These are phyloP conservation scores for Oreochromis grahami DNA, from an alignment of 2,797 vertebrate species.

Conservation along the genomic window DNA sequence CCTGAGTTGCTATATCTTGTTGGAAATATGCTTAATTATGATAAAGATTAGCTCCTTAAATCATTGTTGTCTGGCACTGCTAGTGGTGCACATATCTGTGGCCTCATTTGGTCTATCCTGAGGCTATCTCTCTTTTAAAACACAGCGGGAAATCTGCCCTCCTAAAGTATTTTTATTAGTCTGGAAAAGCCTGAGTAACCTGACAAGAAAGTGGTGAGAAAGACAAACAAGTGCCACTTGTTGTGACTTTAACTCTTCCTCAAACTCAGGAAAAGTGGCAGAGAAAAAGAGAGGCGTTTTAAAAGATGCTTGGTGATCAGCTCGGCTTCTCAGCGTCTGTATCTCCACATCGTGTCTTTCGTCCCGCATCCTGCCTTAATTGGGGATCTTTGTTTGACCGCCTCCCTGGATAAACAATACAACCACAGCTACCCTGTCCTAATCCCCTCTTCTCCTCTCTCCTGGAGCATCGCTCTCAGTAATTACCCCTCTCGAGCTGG, in stretches of 20 bases:
- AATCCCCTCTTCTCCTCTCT: constrained; percentile 53
- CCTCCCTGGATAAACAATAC: constrained; percentile 75
- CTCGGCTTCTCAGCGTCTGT: not conserved
- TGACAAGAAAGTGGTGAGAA: constrained; percentile 9
- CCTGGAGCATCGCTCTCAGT: constrained; percentile 68
- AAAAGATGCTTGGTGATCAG: not conserved
- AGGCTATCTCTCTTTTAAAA: constrained; percentile 30
- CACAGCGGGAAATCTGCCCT: constrained; percentile 33
- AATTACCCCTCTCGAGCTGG: constrained; percentile 74
- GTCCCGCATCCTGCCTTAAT: constrained; percentile 54
- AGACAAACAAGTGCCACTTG: constrained; percentile 15
- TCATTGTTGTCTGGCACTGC: not conserved
- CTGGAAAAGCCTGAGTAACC: constrained; percentile 25
- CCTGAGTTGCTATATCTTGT: not conserved
- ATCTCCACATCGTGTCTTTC: constrained; percentile 44
- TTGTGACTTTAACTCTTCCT: not conserved
- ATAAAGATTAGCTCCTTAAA: not conserved
- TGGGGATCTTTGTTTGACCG: constrained; percentile 69
- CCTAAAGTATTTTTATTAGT: constrained; percentile 63
- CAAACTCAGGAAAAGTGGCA: not conserved
- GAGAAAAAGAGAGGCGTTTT: not conserved
- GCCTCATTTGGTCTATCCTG: constrained; percentile 14
- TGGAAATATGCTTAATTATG: not conserved
- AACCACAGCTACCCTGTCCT: constrained; percentile 53
- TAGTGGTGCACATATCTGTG: not conserved